Evolutionary conservation across 2,113 vertebrate species (phyloP).

Genomic region (Trichechus manatus): DNA sequence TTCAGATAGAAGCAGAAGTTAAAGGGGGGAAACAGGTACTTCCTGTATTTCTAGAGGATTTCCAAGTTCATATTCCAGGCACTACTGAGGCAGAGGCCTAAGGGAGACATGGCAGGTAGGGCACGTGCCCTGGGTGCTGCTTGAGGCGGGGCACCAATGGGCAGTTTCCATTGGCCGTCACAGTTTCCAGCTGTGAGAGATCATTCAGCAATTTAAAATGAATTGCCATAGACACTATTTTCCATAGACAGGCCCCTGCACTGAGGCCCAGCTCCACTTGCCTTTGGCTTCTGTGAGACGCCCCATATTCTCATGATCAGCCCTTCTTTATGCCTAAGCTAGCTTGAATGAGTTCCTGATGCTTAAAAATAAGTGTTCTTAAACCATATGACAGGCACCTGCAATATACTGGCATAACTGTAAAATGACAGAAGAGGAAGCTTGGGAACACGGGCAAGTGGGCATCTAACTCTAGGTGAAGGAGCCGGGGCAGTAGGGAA

Average conservation of each 20-base stretch:
- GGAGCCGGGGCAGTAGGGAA: background rate
- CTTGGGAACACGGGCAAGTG: background rate
- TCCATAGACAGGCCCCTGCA: background rate
- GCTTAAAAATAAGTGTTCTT: background rate
- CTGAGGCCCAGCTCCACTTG: background rate
- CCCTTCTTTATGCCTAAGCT: background rate
- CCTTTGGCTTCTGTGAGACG: background rate
- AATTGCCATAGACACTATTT: too few relatives aligned
- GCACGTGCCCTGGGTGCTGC: too few relatives aligned
- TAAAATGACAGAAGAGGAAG: background rate
- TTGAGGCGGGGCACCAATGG: too few relatives aligned
- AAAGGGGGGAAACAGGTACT: background rate
- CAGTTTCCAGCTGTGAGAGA: too few relatives aligned
- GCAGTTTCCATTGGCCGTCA: too few relatives aligned
- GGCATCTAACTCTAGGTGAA: too few relatives aligned
- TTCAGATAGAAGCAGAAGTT: background rate
- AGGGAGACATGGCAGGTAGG: too few relatives aligned
- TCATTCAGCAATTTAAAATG: too few relatives aligned
- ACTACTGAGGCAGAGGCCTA: background rate
- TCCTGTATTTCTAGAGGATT: background rate
- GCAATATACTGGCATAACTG: background rate
- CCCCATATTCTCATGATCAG: background rate
- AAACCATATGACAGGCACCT: background rate
- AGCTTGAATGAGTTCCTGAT: background rate
- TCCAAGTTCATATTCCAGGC: background rate